These are phyloP conservation scores for Diabrotica undecimpunctata DNA, from an alignment of 1,140 invertebrate species.

Conservation along the genomic window DNA sequence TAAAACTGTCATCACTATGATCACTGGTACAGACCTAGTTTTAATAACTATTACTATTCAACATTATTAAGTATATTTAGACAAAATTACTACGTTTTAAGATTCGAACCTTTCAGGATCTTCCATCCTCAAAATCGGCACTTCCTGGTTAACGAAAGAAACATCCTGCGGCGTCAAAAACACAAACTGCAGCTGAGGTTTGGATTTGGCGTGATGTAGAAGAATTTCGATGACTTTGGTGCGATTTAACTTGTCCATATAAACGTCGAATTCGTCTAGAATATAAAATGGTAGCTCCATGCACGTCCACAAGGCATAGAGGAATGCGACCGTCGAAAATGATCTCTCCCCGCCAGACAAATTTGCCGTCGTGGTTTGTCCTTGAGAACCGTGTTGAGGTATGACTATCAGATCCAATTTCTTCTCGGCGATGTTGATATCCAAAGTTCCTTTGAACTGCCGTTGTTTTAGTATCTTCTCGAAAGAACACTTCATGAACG, in stretches of 20 bases:
- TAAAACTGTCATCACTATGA: too few relatives aligned
- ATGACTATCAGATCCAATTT: constrained; percentile 58
- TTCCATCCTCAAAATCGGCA: constrained; percentile 56
- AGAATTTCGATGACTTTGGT: constrained; percentile 66
- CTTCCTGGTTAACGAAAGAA: constrained; percentile 52
- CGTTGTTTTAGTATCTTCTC: constrained; percentile 36
- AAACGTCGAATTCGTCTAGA: constrained; percentile 97
- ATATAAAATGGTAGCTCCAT: constrained; percentile 91
- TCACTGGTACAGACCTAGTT: too few relatives aligned
- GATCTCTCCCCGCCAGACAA: constrained; percentile 94
- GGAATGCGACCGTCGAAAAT: constrained; percentile 90
- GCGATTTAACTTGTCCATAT: constrained; percentile 83
- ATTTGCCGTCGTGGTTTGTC: constrained; percentile 55
- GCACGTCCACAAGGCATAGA: constrained; percentile 89
- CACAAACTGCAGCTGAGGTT: constrained; percentile 64
- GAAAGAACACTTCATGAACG: constrained; percentile 38
- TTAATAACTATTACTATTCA: too few relatives aligned
- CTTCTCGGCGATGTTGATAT: constrained; percentile 58
- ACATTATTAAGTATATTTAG: too few relatives aligned
- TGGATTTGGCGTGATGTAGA: constrained; percentile 58
- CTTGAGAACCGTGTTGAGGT: constrained; percentile 49
- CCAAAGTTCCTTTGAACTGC: constrained; percentile 53
- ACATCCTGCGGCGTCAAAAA: constrained; percentile 75
- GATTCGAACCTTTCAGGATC: constrained; percentile 29
- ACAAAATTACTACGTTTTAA: too few relatives aligned